These are phyloP conservation scores for Avahi laniger DNA, from an alignment of 2,797 vertebrate genomes.

Conservation along the genomic window DNA sequence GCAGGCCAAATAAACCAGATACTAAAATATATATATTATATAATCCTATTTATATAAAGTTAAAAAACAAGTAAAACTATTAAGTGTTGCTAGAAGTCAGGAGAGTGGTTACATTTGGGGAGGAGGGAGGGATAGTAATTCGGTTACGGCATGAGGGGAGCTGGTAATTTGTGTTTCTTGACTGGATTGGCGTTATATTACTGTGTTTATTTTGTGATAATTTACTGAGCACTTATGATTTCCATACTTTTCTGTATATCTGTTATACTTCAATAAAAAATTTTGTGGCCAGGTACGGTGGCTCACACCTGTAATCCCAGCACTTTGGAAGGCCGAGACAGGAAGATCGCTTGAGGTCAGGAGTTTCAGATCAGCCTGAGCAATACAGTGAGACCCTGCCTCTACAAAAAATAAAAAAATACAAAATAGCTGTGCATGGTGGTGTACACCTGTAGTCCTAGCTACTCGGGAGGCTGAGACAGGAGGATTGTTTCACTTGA, in stretches of 20 bases:
- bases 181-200: background rate
- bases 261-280: background rate
- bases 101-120: background rate
- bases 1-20: constrained; percentile 4
- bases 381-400: background rate
- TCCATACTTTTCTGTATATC: background rate
- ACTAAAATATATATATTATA: background rate
- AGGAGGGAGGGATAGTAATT: background rate
- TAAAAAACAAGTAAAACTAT: constrained; percentile 12
- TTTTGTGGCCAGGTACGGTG: background rate
- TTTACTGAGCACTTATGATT: background rate
- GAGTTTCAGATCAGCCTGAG: background rate
- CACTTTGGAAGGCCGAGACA: background rate
- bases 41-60: background rate
- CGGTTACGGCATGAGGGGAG: background rate
- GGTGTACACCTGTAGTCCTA: background rate
- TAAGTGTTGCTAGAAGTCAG: background rate
- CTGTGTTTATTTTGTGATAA: constrained; percentile 8
- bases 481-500: background rate
- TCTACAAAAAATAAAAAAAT: background rate
- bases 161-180: constrained; percentile 8
- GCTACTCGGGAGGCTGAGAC: background rate
- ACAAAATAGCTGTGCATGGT: background rate
- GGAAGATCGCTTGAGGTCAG: background rate
- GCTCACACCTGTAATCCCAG: background rate